phyloP scores from a whole-genome alignment of 2,797 vertebrate genomes.

The Monodelphis domestica region DNA sequence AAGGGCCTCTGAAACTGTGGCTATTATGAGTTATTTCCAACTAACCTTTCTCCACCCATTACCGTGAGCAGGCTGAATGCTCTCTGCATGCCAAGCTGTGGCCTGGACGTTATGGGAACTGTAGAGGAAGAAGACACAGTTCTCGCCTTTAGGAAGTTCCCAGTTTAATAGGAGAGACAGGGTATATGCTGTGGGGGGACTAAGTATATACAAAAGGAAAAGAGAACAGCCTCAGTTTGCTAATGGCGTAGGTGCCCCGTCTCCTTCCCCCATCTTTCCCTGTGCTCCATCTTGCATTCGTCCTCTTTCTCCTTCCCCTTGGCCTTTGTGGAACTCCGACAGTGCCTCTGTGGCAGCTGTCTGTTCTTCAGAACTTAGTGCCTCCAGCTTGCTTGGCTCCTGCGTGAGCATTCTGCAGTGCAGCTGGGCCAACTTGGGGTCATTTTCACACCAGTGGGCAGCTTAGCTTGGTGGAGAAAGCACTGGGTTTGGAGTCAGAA shows the following conservation, averaged over 20 bases:
- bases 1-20: not conserved
- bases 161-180: not conserved
- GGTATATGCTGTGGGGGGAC: accelerated
- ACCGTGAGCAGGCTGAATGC: not conserved
- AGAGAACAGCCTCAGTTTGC: not conserved
- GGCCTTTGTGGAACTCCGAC: conserved; percentile 1
- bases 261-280: not conserved
- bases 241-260: not conserved
- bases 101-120: not conserved
- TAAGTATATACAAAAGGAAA: not conserved
- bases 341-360: not conserved
- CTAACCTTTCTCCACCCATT: not conserved
- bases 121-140: not conserved
- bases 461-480: not conserved
- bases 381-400: not conserved
- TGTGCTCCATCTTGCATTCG: not conserved
- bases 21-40: not conserved
- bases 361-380: not conserved
- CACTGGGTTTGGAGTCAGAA: not conserved
- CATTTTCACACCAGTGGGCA: not conserved
- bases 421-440: not conserved
- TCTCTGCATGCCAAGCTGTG: not conserved
- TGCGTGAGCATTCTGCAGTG: not conserved
- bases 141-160: conserved; percentile 11
- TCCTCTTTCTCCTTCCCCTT: not conserved